Evolutionary conservation across 2,888 invertebrate genomes (phyloP).

Genomic region (Osedax frankpressi): DNA sequence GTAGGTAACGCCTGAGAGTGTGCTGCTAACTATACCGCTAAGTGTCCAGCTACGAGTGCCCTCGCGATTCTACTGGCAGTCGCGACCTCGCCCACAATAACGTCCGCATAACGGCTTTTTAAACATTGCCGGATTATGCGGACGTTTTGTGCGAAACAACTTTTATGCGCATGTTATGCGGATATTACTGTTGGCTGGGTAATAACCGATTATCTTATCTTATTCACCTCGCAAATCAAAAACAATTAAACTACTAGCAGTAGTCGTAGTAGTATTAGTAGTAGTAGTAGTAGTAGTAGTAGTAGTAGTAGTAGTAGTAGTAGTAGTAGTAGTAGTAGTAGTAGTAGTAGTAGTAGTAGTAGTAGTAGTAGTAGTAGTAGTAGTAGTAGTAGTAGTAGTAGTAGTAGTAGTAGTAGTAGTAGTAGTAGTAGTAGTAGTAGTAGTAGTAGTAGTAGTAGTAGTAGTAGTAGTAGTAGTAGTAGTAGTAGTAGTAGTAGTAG

Average conservation of each 20-base stretch:
- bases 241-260: neutral
- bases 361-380: neutral
- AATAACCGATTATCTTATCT: no score
- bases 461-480: neutral
- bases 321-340: neutral
- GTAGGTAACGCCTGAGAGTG: no score
- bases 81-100: no score
- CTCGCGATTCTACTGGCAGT: no score
- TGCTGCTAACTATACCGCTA: no score
- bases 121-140: no score
- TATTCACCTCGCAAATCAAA: no score
- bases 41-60: no score
- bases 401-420: neutral
- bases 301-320: neutral
- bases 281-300: neutral
- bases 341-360: neutral
- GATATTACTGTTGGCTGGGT: no score
- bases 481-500: conserved; percentile 1
- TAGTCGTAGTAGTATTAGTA: neutral
- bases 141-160: no score
- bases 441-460: neutral
- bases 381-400: neutral
- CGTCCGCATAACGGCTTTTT: no score
- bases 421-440: neutral
- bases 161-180: no score